phyloP scores from a whole-genome alignment of 2,113 vertebrate genomes.

The Thalassarche chlororhynchos region DNA sequence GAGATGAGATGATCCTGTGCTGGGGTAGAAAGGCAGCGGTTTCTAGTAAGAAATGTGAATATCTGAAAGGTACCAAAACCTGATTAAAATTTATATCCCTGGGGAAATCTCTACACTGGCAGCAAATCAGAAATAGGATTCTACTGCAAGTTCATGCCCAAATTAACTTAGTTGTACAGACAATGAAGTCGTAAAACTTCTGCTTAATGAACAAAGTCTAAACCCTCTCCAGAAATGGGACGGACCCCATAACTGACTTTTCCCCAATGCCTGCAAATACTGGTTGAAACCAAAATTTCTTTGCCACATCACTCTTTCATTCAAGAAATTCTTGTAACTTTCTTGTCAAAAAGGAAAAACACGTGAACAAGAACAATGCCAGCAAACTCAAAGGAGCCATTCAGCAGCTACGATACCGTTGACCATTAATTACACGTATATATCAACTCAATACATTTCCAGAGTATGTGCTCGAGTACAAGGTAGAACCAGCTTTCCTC shows the following conservation, averaged over 20 bases:
- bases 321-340: background rate
- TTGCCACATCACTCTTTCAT: background rate
- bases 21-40: background rate
- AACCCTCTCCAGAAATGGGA: background rate
- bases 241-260: background rate
- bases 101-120: background rate
- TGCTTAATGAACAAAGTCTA: background rate
- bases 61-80: background rate
- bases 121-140: background rate
- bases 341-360: background rate
- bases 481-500: background rate
- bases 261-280: background rate
- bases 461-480: background rate
- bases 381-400: background rate
- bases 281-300: background rate
- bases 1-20: background rate
- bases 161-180: background rate
- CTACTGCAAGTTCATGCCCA: background rate
- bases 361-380: rapidly evolving
- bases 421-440: background rate
- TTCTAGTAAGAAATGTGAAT: background rate
- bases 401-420: background rate
- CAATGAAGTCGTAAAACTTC: background rate
- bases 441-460: background rate
- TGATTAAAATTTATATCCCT: background rate